Percentiles rank a stretch among this genome's conserved stretches.
phyloP scores from a whole-genome alignment of 2,113 vertebrate genomes.

The Pituophis catenifer region DNA sequence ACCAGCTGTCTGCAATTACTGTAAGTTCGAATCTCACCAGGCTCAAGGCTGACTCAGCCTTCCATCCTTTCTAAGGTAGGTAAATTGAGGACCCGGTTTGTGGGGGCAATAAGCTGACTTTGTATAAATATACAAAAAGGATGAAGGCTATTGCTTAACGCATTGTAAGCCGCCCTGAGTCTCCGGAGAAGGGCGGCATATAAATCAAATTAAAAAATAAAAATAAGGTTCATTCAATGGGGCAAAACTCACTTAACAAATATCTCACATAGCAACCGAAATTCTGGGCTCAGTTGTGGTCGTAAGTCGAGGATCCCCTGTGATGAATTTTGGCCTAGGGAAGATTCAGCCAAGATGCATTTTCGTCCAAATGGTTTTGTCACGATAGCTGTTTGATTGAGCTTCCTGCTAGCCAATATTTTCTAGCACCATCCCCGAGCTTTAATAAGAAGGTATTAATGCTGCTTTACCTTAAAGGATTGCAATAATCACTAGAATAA shows the following conservation, averaged over 20 bases:
- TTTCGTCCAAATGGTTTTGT: slow-evolving; percentile 4
- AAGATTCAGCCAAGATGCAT: slow-evolving; percentile 21
- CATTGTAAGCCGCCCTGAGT: too few relatives aligned
- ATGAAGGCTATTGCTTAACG: too few relatives aligned
- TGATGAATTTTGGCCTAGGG: slow-evolving; percentile 58
- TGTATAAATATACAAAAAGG: too few relatives aligned
- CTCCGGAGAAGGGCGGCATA: too few relatives aligned
- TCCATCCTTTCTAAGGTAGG: too few relatives aligned
- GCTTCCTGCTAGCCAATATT: not conserved
- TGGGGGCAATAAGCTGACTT: too few relatives aligned
- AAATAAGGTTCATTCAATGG: too few relatives aligned
- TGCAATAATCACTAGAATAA: not conserved
- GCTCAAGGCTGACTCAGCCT: too few relatives aligned
- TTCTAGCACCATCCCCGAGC: not conserved
- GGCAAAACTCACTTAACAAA: not conserved
- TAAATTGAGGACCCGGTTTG: too few relatives aligned
- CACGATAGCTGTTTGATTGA: not conserved
- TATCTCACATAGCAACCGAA: not conserved
- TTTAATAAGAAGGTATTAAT: not conserved
- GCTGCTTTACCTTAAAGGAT: not conserved
- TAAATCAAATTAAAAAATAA: too few relatives aligned
- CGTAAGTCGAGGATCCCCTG: not conserved
- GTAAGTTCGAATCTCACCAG: too few relatives aligned
- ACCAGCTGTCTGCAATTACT: too few relatives aligned
- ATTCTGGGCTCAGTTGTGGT: not conserved